Percentiles rank a stretch among this genome's conserved stretches.
Conservation (phyloP, 2,113 vertebrate genomes). For the Mesembrinibis cayennensis region DNA sequence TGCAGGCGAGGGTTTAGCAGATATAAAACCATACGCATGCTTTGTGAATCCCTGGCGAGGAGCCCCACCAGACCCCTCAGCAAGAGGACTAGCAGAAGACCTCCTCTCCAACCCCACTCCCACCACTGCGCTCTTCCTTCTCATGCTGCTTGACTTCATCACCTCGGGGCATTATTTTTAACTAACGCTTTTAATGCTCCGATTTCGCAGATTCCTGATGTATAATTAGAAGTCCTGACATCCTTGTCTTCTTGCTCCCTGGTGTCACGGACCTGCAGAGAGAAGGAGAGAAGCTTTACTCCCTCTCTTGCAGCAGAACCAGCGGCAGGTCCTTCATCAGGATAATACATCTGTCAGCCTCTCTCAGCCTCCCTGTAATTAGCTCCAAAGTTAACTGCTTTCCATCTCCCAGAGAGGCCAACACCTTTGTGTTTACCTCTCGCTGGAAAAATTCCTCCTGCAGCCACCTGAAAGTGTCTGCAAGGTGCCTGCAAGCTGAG, state of each 20-base stretch:
- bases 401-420: slow-evolving; percentile 21
- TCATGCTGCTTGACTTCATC: neutral
- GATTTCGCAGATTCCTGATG: neutral
- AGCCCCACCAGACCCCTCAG: neutral
- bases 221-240: slow-evolving; percentile 62
- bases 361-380: slow-evolving; percentile 12
- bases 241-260: slow-evolving; percentile 19
- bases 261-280: neutral
- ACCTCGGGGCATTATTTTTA: neutral
- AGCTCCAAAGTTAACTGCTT: slow-evolving; percentile 28
- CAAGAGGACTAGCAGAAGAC: neutral
- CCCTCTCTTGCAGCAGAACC: neutral
- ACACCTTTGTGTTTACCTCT: slow-evolving; percentile 39
- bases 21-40: rapidly evolving
- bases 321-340: neutral
- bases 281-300: neutral
- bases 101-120: neutral
- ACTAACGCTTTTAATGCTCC: neutral
- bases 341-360: slow-evolving; percentile 23
- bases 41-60: neutral
- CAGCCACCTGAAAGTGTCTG: neutral
- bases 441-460: neutral
- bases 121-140: neutral
- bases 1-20: neutral
- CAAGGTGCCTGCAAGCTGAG: neutral